These are phyloP conservation scores for Coregonus clupeaformis DNA, from an alignment of 2,113 vertebrate species.

Conservation along the genomic window DNA sequence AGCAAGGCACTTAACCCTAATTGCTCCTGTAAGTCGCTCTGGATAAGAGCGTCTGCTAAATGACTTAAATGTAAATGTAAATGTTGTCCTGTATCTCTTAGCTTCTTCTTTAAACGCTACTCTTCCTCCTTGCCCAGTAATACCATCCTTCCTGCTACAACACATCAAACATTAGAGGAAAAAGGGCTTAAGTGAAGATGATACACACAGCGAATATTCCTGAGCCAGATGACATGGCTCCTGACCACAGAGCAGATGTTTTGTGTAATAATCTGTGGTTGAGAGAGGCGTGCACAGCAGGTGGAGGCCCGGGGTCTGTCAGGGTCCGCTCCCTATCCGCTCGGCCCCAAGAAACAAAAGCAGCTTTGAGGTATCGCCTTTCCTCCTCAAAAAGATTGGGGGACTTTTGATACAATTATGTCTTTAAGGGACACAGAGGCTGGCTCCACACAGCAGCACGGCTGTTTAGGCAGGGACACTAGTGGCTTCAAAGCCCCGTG, in stretches of 20 bases:
- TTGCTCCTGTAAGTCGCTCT: too few species aligned
- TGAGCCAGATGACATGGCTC: slow-evolving; percentile 71
- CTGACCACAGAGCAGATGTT: slow-evolving; percentile 80
- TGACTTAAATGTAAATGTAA: too few species aligned
- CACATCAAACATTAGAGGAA: slow-evolving; percentile 47
- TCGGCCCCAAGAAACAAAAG: slow-evolving; percentile 74
- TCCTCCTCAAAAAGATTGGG: slow-evolving; percentile 70
- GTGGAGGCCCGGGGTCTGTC: slow-evolving; percentile 64
- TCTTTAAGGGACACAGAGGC: slow-evolving; percentile 59
- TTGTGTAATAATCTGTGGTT: slow-evolving; percentile 76
- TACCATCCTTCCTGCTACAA: slow-evolving; percentile 40
- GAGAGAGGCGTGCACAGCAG: slow-evolving; percentile 77
- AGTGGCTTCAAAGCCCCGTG: background rate
- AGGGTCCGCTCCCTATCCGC: slow-evolving; percentile 66
- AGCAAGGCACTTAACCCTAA: too few species aligned
- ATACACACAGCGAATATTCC: slow-evolving; percentile 62
- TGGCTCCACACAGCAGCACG: slow-evolving; percentile 2
- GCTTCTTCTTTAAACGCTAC: background rate
- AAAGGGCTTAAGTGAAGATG: slow-evolving; percentile 63
- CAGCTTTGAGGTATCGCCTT: slow-evolving; percentile 77
- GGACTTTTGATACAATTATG: slow-evolving; percentile 76
- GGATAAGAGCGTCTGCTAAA: too few species aligned
- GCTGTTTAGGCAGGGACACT: background rate
- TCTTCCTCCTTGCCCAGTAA: slow-evolving; percentile 25
- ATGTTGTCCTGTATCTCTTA: too few species aligned